A percentile compares a stretch with the other conserved stretches of the same genome.
These are phyloP conservation scores for Laticauda colubrina DNA, from an alignment of 2,113 vertebrate species.

Conservation along the genomic window DNA sequence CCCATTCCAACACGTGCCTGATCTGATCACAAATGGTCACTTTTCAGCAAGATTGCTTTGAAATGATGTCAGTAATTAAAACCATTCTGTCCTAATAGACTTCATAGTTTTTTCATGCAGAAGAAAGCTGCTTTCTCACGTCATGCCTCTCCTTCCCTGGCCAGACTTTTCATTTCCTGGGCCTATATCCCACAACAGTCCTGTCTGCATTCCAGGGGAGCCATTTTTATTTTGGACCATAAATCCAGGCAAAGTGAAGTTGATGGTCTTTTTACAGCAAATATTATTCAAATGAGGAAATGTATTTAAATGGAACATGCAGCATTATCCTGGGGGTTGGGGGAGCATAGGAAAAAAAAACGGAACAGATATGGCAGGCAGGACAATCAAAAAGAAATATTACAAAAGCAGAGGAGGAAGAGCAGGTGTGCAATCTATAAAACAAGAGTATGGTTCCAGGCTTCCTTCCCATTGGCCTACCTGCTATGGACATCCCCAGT, in stretches of 20 bases:
- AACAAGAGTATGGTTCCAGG: background rate
- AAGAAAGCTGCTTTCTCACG: background rate
- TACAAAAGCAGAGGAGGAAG: too few species aligned
- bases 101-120: background rate
- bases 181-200: background rate
- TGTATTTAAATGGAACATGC: background rate
- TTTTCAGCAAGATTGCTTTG: constrained; percentile 23
- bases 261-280: background rate
- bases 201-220: background rate
- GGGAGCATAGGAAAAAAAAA: background rate
- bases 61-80: constrained; percentile 33
- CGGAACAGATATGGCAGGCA: background rate
- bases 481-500: background rate
- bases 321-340: background rate
- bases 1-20: background rate
- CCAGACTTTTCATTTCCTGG: background rate
- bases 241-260: constrained; percentile 1
- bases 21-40: background rate
- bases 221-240: background rate
- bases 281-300: background rate
- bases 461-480: background rate
- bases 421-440: background rate
- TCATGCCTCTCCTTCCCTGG: background rate
- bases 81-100: background rate
- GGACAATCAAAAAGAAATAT: background rate